Evolutionary conservation across 2,888 invertebrate species (phyloP), one percentile per base, ranked within the genome.

Genomic region (Myopa testacea): DNA sequence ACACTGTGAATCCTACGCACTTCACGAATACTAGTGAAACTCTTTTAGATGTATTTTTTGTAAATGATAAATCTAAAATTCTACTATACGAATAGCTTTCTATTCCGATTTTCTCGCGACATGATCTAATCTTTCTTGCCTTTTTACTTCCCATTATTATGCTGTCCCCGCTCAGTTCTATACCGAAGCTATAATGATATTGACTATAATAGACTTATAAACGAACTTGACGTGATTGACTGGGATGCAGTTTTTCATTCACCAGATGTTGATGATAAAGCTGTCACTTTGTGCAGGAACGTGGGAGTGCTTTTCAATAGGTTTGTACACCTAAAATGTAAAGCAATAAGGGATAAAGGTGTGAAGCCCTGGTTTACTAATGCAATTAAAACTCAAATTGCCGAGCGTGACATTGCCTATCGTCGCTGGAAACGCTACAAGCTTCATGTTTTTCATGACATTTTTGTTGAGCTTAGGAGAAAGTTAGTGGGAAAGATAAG

Each of bases 21-120:
- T 70, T 55, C 34, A 55, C 55, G 19, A 70, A 55, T 16, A 37
- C 34, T 5, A 8, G 65, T 65, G 65, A 65, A 65, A 65, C 65
- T 65, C 37, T 65, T 19, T 37, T 52, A 4, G 70, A 70, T 55
- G 50, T 70, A 16, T 70, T 70, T 34, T 70, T 70, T 70, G 70
- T 70, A 55, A 70, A n/a, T 16, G 37, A 70, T 16, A 70, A 34
- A 55, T 34, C 70, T 55, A 70, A 70, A 55, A 55, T 65, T 37
- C 65, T 65, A 8, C 8, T 34, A 14, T 65, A 65, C 19, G 65
- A 34, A 37, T 34, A 65, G 19, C 10, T 65, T 6, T 45, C 34
- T 34, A 8, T 34, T 3, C 14, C 70, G 10, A 26, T 16, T 4
- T 70, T 70, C 52, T 70, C 70, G 0, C 52, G 50, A 70, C 70